Evolutionary conservation across 2,797 vertebrate genomes (phyloP).

Genomic region (Harpagifer antarcticus): DNA sequence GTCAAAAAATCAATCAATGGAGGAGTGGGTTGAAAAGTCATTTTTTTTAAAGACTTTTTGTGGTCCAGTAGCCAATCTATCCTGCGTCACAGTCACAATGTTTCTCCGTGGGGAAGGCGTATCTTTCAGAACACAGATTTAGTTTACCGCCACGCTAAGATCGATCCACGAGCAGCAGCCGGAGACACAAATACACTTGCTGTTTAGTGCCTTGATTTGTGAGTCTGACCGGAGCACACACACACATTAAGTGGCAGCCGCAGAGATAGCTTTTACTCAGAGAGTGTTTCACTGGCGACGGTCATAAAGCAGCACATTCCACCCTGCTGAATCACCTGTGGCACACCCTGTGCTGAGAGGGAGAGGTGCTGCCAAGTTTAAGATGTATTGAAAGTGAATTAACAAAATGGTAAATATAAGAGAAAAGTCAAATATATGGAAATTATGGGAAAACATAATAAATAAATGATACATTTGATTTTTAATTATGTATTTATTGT

Average conservation of each 20-base stretch:
- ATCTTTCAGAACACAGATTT: slow-evolving; percentile 27
- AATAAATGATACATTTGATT: neutral
- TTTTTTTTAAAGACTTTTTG: slow-evolving; percentile 41
- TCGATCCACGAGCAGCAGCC: slow-evolving; percentile 25
- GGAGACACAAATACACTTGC: slow-evolving; percentile 23
- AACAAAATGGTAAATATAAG: neutral
- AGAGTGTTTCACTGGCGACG: slow-evolving; percentile 5
- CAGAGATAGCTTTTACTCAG: slow-evolving; percentile 1
- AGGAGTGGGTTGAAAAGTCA: slow-evolving; percentile 42
- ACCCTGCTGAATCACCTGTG: slow-evolving; percentile 5
- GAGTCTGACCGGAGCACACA: neutral
- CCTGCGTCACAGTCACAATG: neutral
- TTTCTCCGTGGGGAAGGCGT: slow-evolving; percentile 7
- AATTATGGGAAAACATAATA: neutral
- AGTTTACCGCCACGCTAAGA: slow-evolving; percentile 6
- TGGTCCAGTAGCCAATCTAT: slow-evolving; percentile 8
- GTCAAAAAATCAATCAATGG: slow-evolving; percentile 18
- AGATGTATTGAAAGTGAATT: neutral
- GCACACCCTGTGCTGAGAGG: neutral
- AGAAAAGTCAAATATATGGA: neutral
- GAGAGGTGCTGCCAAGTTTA: neutral
- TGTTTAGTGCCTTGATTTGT: slow-evolving; percentile 16
- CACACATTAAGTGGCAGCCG: slow-evolving; percentile 4
- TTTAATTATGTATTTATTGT: too few relatives aligned
- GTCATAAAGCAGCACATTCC: slow-evolving; percentile 13